Conservation (phyloP, 2,888 invertebrate genomes). For the Steinernema hermaphroditum region DNA sequence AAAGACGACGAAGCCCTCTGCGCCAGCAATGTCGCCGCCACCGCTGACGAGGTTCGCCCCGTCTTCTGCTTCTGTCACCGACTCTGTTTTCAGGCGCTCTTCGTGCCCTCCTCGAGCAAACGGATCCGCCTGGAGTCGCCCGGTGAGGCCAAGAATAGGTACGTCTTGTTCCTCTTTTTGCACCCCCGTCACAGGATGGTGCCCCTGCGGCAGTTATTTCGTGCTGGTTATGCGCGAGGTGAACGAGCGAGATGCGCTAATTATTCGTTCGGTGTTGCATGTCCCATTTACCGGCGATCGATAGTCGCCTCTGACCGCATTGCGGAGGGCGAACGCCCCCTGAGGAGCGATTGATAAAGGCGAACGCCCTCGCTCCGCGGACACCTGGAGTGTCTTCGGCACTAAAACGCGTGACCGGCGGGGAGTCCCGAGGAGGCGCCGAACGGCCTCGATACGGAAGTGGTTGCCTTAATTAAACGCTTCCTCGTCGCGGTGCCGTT, state of each 20-base stretch:
- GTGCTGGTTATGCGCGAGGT: conserved; percentile 24
- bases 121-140: conserved; percentile 63
- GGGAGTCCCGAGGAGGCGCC: not conserved
- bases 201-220: conserved; percentile 13
- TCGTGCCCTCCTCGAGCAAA: conserved; percentile 55
- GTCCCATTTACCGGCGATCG: conserved; percentile 29
- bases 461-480: not conserved
- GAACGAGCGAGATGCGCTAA: conserved; percentile 29
- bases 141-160: conserved; percentile 57
- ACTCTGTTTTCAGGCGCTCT: conserved; percentile 36
- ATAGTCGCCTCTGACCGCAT: conserved; percentile 25
- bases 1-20: conserved; percentile 61
- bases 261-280: conserved; percentile 30
- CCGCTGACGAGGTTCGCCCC: conserved; percentile 60
- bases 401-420: not conserved
- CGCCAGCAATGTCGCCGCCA: conserved; percentile 59
- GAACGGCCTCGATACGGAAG: not conserved
- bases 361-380: not conserved
- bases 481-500: not conserved
- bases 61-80: no score
- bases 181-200: not conserved
- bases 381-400: not conserved
- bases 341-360: conserved; percentile 9
- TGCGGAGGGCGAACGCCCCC: not conserved
- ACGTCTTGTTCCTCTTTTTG: conserved; percentile 15